Evolutionary conservation across 2,113 vertebrate genomes (phyloP), one percentile per base, ranked within the genome.

Genomic region (Haemorhous mexicanus): DNA sequence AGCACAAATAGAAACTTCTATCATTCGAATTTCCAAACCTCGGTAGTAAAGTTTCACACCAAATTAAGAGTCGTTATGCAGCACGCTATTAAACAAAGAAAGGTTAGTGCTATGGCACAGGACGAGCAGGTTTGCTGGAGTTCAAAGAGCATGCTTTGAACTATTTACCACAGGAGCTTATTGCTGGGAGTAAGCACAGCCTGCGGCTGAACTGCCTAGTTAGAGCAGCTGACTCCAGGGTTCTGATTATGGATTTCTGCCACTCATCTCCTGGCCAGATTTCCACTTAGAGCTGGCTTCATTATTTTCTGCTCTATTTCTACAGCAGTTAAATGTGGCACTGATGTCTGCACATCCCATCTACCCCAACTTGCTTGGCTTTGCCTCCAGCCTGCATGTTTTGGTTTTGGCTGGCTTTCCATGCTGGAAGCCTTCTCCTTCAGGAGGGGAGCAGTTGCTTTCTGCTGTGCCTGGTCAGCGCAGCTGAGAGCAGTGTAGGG

Each of bases 401-500:
- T 74, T 66, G 23, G 7, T 35, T 94, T 50, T 50, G 68, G 27
- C 39, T 23, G 19, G 11, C 32, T 82, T 87, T 61, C 1, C 6
- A 18, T 2, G 18, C 37, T 75, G 46, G 41, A 69, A 79, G 41
- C 23, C 24, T 59, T 67, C 47, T 78, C 37, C 16, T 2, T 43
- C 41, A 49, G 16, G 0, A 78, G 41, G 13, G 35, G 17, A 81
- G 15, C 0, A 0, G 41, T 6, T 44, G 37, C 17, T 81, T n/a
- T 61, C 28, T 1, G 4, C 52, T 16, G 52, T 6, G 23, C 44
- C 58, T 43, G 37, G 22, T 10, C 23, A 13, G 37, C 0, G 0
- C 1, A 17, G 69, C 74, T 43, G 50, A 62, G 27, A 74, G 62
- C 50, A 19, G 1, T 0, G 8, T 0, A 5, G 63, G 22, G 62